Evolutionary conservation across 2,888 invertebrate genomes (phyloP), one percentile per base, ranked within the genome.

Genomic region (Eucera pruinosa): DNA sequence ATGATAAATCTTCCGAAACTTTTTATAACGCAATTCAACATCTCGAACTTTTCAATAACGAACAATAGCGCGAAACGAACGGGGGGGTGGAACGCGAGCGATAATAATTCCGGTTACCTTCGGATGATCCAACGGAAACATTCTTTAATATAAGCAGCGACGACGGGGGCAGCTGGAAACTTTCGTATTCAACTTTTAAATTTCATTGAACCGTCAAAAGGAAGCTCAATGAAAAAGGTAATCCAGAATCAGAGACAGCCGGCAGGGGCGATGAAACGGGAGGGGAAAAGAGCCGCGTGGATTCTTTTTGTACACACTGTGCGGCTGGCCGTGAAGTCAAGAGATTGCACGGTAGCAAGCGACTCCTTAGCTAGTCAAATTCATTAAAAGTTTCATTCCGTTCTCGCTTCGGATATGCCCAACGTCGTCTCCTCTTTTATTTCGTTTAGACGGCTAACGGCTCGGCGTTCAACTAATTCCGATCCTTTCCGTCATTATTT

Each of bases 321-420:
- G 25, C 62, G 61, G 36, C 13, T 43, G 50, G 52, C 50, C 41
- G 20, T 50, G 61, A 65, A 76, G 62, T 39, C 60, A 39, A 71
- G 47, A 68, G 66, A 73, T 78, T 57, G 66, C 72, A 41, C 50
- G 23, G 48, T 20, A 13, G 41, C 27, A 57, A 68, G 55, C 58
- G 75, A 67, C 61, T 47, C 39, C 66, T 77, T 70, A 75, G 55
- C 45, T 58, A 47, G 60, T 70, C 57, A 74, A 84, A 86, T 83
- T 86, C 84, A 86, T 86, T 86, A 86, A 86, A 86, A 86, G 78
- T 86, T 86, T 75, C 61, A 83, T 80, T 72, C 47, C 52, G 50
- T 55, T 61, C 33, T 39, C 47, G 41, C 27, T 50, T 52, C 55
- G 9, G 65, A 77, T 74, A 43, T 73, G 54, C 52, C 68, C 60